Percentiles rank a stretch among this genome's conserved stretches.
These are phyloP conservation scores for Hippocampus abdominalis DNA, from an alignment of 2,113 vertebrate species.

Conservation along the genomic window DNA sequence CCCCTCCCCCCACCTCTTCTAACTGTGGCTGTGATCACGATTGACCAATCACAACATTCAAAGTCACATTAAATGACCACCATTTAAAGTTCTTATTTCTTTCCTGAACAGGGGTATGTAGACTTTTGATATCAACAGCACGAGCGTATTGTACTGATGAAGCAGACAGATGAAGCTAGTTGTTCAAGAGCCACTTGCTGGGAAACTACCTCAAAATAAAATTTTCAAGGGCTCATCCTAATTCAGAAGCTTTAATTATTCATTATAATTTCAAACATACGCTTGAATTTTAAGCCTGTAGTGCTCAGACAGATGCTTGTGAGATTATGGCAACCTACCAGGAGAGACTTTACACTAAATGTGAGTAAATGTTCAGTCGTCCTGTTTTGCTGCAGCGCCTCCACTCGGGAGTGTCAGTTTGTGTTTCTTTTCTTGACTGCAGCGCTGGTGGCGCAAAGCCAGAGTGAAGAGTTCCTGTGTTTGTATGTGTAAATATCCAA, in stretches of 20 bases:
- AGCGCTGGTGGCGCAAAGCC: neutral
- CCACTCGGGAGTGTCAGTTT: neutral
- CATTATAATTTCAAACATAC: neutral
- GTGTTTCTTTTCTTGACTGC: neutral
- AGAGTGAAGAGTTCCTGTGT: neutral
- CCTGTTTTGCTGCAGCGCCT: slow-evolving; percentile 7
- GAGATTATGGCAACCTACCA: neutral
- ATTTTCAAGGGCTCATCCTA: neutral
- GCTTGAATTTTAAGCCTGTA: neutral
- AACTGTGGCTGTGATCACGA: neutral
- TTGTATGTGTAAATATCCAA: slow-evolving; percentile 13
- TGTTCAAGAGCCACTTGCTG: too few species aligned
- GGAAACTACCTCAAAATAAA: too few species aligned
- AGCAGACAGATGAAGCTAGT: neutral
- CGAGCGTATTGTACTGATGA: neutral
- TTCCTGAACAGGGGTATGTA: too few species aligned
- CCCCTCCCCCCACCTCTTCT: too few species aligned
- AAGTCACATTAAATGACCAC: neutral
- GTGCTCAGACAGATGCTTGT: too few species aligned
- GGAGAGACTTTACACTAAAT: neutral
- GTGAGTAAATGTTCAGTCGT: neutral
- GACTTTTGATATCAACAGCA: too few species aligned
- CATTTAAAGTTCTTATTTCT: neutral
- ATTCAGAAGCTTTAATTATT: neutral
- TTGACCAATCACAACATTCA: neutral